Evolutionary conservation across 2,113 vertebrate species (phyloP).

Genomic region (Notarius lentiginosus): DNA sequence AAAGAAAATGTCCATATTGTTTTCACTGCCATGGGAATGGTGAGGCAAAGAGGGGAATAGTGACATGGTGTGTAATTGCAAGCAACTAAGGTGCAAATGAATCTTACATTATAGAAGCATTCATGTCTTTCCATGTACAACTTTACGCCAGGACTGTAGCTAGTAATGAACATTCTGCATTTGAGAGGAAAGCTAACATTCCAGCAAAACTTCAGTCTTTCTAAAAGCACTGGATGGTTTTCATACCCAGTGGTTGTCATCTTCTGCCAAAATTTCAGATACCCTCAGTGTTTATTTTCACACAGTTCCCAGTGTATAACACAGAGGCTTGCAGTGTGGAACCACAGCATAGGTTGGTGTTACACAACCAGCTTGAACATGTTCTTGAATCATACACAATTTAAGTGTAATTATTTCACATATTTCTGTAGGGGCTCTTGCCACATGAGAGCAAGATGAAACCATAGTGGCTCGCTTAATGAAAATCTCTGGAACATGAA

Average conservation of each 20-base stretch:
- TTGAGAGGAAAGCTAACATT: conserved; percentile 64
- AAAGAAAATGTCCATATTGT: neutral
- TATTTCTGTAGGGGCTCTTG: conserved; percentile 55
- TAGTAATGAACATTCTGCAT: conserved; percentile 67
- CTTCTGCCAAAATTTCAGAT: conserved; percentile 50
- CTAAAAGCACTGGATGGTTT: conserved; percentile 5
- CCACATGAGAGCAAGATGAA: conserved; percentile 55
- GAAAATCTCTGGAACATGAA: conserved; percentile 46
- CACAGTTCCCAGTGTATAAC: conserved; percentile 28
- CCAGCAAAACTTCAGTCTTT: neutral
- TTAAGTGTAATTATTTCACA: conserved; percentile 57
- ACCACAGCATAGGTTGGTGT: conserved; percentile 56
- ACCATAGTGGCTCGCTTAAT: conserved; percentile 32
- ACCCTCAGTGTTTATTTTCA: conserved; percentile 62
- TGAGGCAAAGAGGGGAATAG: neutral
- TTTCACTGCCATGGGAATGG: neutral
- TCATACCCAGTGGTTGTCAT: conserved; percentile 11
- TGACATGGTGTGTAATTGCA: neutral
- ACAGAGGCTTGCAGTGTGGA: conserved; percentile 46
- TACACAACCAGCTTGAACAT: conserved; percentile 60
- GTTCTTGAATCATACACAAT: conserved; percentile 63
- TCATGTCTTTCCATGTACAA: conserved; percentile 42
- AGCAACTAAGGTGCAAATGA: neutral
- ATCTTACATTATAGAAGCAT: neutral
- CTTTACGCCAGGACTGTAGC: conserved; percentile 61